Conservation (phyloP, 2,888 invertebrate genomes). For the Leucophora obtusa region DNA sequence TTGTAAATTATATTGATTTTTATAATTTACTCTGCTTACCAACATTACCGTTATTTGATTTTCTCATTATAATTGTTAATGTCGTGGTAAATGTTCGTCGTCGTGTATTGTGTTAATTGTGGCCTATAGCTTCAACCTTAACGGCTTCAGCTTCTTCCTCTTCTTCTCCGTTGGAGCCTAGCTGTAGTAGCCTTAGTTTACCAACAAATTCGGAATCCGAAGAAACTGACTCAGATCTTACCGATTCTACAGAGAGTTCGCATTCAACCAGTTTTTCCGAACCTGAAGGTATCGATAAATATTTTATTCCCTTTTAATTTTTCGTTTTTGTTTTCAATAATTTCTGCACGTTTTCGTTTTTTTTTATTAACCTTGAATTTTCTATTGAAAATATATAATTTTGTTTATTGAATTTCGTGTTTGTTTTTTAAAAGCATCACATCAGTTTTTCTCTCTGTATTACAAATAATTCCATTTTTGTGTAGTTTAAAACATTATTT, state of each 20-base stretch:
- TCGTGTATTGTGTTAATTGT: constrained; percentile 15
- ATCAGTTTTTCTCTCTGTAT: not conserved
- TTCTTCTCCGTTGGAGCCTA: constrained; percentile 44
- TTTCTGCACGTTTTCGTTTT: constrained; percentile 49
- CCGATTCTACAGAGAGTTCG: constrained; percentile 79
- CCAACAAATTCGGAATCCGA: constrained; percentile 75
- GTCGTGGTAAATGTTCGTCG: constrained; percentile 19
- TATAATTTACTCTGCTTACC: constrained; percentile 1
- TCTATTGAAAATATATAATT: not conserved
- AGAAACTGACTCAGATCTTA: constrained; percentile 81
- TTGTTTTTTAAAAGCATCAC: not conserved
- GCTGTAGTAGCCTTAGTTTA: constrained; percentile 57
- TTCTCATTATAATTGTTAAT: constrained; percentile 23
- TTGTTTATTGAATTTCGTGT: not conserved
- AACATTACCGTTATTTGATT: not conserved
- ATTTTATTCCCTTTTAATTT: constrained; percentile 39
- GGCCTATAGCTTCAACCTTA: constrained; percentile 43
- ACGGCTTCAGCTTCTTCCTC: constrained; percentile 40
- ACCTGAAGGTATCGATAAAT: constrained; percentile 70
- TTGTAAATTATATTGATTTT: constrained; percentile 38
- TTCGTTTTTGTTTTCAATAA: constrained; percentile 39
- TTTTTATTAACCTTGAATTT: constrained; percentile 23
- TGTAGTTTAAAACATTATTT: too few relatives aligned
- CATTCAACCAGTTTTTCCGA: constrained; percentile 77
- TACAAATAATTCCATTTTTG: too few relatives aligned